Conservation (phyloP, 2,888 invertebrate genomes). For the Malthinus flaveolus region DNA sequence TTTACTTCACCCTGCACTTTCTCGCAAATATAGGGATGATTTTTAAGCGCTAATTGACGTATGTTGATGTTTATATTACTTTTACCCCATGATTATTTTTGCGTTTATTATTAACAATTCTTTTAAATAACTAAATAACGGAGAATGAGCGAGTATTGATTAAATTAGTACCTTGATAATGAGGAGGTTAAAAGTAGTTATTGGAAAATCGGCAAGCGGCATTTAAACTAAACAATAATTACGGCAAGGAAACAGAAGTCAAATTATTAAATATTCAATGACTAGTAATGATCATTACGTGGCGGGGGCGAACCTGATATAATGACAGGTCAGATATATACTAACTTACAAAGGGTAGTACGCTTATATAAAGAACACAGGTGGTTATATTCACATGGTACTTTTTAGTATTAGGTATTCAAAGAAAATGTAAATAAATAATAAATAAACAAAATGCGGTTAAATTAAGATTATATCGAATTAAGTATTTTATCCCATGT, state of each 20-base stretch:
- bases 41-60: constrained; percentile 13
- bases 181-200: background rate
- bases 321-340: constrained; percentile 53
- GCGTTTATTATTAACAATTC: background rate
- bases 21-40: constrained; percentile 16
- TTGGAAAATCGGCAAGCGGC: constrained; percentile 29
- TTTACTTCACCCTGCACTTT: constrained; percentile 27
- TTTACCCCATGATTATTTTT: background rate
- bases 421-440: no score
- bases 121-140: background rate
- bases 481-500: no score
- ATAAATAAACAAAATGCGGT: no score
- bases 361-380: constrained; percentile 19
- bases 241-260: constrained; percentile 43
- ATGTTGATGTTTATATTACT: constrained; percentile 24
- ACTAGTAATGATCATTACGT: constrained; percentile 46
- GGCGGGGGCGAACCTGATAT: constrained; percentile 51
- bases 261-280: constrained; percentile 47
- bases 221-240: constrained; percentile 39
- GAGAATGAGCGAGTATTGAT: background rate
- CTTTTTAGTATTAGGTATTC: constrained; percentile 22
- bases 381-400: constrained; percentile 40
- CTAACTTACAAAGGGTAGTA: constrained; percentile 49
- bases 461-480: no score
- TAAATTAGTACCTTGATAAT: background rate